A percentile compares a stretch with the other conserved stretches of the same genome.
These are phyloP conservation scores for Drosophila pseudoobscura DNA, from an alignment of 1,140 invertebrate genomes.

Conservation along the genomic window DNA sequence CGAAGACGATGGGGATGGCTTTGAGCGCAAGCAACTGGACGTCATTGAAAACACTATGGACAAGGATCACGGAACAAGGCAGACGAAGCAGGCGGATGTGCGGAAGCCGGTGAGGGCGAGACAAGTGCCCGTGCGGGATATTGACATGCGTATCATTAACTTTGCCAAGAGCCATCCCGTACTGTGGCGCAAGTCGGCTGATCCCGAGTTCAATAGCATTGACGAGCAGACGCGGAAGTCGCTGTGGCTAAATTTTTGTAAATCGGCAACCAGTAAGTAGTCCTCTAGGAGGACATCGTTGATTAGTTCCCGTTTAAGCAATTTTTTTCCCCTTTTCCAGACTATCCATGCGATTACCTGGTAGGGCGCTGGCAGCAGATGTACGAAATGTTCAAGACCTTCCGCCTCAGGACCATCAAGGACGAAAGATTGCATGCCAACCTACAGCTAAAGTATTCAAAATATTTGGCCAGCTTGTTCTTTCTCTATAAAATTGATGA, in stretches of 20 bases:
- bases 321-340: slow-evolving; percentile 29
- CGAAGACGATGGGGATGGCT: slow-evolving; percentile 72
- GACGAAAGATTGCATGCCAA: slow-evolving; percentile 59
- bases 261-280: slow-evolving; percentile 56
- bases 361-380: slow-evolving; percentile 78
- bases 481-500: slow-evolving; percentile 79
- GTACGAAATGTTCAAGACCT: slow-evolving; percentile 81
- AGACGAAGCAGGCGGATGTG: background rate
- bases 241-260: slow-evolving; percentile 73
- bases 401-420: slow-evolving; percentile 78
- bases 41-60: slow-evolving; percentile 67
- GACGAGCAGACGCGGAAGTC: slow-evolving; percentile 74
- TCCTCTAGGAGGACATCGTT: background rate
- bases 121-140: slow-evolving; percentile 63
- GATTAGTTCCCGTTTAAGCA: background rate
- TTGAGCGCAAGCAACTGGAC: slow-evolving; percentile 66
- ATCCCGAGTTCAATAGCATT: slow-evolving; percentile 72
- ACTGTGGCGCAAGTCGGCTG: slow-evolving; percentile 72
- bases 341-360: slow-evolving; percentile 67
- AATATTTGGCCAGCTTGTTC: slow-evolving; percentile 75
- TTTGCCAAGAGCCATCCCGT: slow-evolving; percentile 81
- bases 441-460: slow-evolving; percentile 76
- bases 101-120: slow-evolving; percentile 25
- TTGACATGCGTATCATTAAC: slow-evolving; percentile 74
- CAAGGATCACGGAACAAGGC: slow-evolving; percentile 21